These are phyloP conservation scores for Phymanthus crucifer DNA, from an alignment of 92 coral and sea anemone genomes.

Conservation along the genomic window DNA sequence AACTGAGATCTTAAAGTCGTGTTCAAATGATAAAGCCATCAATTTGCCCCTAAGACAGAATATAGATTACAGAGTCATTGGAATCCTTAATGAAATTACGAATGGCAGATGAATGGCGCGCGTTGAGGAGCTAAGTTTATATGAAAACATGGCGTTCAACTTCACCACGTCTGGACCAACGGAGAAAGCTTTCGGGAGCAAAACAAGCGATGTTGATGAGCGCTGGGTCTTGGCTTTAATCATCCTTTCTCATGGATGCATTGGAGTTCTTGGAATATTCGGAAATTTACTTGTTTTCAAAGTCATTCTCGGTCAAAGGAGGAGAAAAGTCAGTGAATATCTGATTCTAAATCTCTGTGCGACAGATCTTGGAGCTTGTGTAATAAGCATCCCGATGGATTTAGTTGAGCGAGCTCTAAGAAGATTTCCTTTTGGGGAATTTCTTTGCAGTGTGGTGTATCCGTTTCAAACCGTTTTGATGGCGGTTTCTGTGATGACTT, in stretches of 20 bases:
- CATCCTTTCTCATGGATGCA: conserved; percentile 27
- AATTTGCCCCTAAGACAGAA: not conserved
- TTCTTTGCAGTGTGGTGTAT: conserved; percentile 55
- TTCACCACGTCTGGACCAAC: conserved; percentile 4
- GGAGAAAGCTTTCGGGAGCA: not conserved
- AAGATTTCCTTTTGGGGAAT: conserved; percentile 48
- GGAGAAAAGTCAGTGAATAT: conserved; percentile 50
- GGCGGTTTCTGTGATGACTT: conserved; percentile 51
- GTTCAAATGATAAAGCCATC: not conserved
- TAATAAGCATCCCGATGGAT: conserved; percentile 46
- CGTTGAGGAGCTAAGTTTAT: not conserved
- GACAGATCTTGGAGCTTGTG: conserved; percentile 59
- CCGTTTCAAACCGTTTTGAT: conserved; percentile 57
- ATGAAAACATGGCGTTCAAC: conserved; percentile 1
- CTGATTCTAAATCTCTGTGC: conserved; percentile 54
- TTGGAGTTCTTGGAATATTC: conserved; percentile 36
- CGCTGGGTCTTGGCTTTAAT: conserved; percentile 27
- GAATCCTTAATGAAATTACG: not conserved
- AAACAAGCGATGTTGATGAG: conserved; percentile 8
- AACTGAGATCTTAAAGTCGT: not conserved
- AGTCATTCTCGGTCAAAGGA: conserved; percentile 39
- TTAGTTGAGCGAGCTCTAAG: conserved; percentile 40
- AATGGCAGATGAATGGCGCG: not conserved
- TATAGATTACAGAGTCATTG: not conserved
- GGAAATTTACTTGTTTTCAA: conserved; percentile 55